A percentile compares a stretch with the other conserved stretches of the same genome.
phyloP scores from a whole-genome alignment of 2,888 invertebrate species.

The Brachyptera risi region DNA sequence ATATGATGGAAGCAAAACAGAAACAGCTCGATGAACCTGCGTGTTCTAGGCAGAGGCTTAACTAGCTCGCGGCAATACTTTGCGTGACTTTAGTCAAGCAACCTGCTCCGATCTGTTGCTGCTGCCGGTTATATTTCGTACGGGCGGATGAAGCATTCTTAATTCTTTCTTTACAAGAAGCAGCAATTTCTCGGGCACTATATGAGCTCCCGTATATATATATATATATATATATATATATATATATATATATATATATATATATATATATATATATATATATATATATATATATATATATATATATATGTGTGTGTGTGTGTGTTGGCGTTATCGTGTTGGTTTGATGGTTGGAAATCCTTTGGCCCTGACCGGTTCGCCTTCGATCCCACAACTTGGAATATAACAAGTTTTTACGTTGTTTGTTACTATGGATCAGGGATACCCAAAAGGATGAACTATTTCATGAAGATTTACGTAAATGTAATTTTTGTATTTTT shows the following conservation, averaged over 20 bases:
- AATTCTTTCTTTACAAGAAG: conserved; percentile 5
- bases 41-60: background rate
- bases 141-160: conserved; percentile 11
- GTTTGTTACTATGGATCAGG: background rate
- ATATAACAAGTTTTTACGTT: conserved; percentile 10
- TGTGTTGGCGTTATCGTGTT: conserved; percentile 11
- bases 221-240: too few relatives aligned
- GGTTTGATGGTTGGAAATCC: background rate
- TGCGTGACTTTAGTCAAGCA: conserved; percentile 12
- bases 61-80: conserved; percentile 1
- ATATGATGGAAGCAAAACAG: too few relatives aligned
- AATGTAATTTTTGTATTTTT: too few relatives aligned
- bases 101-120: background rate
- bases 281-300: too few relatives aligned
- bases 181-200: conserved; percentile 5
- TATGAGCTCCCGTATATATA: conserved; percentile 16
- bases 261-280: too few relatives aligned
- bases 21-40: too few relatives aligned
- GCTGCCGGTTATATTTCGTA: conserved; percentile 8
- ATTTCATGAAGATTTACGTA: too few relatives aligned
- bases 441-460: too few relatives aligned
- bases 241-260: too few relatives aligned
- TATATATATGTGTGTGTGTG: too few relatives aligned
- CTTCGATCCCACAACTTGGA: conserved; percentile 4
- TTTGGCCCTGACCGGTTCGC: conserved; percentile 16